Percentiles rank a stretch among this genome's conserved stretches.
Evolutionary conservation across 2,888 invertebrate genomes (phyloP).

Genomic region (Dryomyza anilis): DNA sequence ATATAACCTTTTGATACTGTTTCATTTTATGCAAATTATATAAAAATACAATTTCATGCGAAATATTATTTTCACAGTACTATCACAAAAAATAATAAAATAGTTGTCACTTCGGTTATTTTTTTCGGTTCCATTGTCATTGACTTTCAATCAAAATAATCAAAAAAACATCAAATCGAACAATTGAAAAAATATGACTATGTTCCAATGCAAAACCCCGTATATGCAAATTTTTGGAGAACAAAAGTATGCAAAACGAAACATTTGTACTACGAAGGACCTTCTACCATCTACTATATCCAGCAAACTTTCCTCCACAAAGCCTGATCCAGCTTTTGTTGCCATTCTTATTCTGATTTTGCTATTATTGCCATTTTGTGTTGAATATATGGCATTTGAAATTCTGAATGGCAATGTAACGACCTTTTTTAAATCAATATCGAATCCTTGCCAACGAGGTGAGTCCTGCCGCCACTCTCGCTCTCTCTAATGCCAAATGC

Average conservation of each 20-base stretch:
- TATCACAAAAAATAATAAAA: no score
- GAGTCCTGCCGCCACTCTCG: neutral
- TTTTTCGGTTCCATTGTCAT: no score
- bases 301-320: conserved; percentile 5
- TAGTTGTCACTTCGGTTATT: conserved; percentile 11
- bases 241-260: neutral
- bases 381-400: neutral
- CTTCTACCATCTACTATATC: neutral
- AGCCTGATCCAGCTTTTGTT: conserved; percentile 22
- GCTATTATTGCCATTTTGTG: conserved; percentile 13
- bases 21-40: no score
- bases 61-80: no score
- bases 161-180: conserved; percentile 22
- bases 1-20: no score
- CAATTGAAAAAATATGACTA: neutral
- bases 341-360: conserved; percentile 21
- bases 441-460: conserved; percentile 6
- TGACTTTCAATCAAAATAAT: conserved; percentile 21
- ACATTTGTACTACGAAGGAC: conserved; percentile 9
- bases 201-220: neutral
- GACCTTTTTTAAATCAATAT: conserved; percentile 21
- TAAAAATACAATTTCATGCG: no score
- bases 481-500: neutral
- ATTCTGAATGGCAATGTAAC: neutral
- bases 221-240: conserved; percentile 6